Percentiles rank a stretch among this genome's conserved stretches.
Evolutionary conservation across 2,888 invertebrate species (phyloP).

Genomic region (Nemoura dubitans): DNA sequence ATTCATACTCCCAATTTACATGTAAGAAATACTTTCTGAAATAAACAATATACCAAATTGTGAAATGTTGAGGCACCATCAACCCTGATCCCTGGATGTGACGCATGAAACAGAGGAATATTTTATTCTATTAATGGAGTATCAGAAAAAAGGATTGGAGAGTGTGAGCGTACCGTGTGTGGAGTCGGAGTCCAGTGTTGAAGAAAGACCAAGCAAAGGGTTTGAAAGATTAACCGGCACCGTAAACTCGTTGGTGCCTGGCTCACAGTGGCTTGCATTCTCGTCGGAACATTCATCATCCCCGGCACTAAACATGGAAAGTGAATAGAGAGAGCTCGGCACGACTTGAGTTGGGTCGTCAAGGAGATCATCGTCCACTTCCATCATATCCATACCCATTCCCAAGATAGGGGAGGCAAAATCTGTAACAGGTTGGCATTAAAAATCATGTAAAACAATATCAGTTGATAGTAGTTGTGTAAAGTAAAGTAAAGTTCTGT

Average conservation of each 20-base stretch:
- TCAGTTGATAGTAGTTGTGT: too few relatives aligned
- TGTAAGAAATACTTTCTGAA: conserved; percentile 35
- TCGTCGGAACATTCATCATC: conserved; percentile 46
- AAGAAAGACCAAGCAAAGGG: conserved; percentile 33
- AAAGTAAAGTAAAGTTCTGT: too few relatives aligned
- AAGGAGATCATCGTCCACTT: conserved; percentile 40
- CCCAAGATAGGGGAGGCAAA: conserved; percentile 9
- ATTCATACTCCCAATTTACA: conserved; percentile 9
- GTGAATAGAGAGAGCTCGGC: conserved; percentile 51
- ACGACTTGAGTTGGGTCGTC: conserved; percentile 51
- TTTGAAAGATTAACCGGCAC: conserved; percentile 46
- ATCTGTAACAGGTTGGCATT: neutral
- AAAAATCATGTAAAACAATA: neutral
- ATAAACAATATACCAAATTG: neutral
- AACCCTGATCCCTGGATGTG: too few relatives aligned
- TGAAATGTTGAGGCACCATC: neutral
- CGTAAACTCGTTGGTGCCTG: conserved; percentile 51
- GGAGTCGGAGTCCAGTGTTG: conserved; percentile 38
- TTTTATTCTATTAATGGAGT: too few relatives aligned
- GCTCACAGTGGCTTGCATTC: conserved; percentile 49
- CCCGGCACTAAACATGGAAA: conserved; percentile 50
- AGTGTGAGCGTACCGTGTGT: conserved; percentile 29
- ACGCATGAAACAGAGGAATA: too few relatives aligned
- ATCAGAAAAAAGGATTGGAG: too few relatives aligned
- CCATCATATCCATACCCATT: neutral